These are phyloP conservation scores for Lumbricus terrestris DNA, from an alignment of 2,888 invertebrate genomes.

Conservation along the genomic window DNA sequence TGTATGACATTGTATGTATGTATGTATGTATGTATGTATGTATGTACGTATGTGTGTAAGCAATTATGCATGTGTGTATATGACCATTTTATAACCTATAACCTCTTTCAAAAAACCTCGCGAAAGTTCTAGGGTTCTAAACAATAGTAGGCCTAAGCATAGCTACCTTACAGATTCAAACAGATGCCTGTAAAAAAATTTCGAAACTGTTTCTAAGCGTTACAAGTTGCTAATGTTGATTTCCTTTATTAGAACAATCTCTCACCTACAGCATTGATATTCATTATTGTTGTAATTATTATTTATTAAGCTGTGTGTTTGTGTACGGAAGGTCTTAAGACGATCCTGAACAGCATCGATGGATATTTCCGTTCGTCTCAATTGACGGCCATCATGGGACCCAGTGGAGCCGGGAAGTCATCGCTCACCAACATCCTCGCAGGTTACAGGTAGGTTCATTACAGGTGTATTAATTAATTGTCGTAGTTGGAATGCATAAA, in stretches of 20 bases:
- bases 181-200: too few species aligned
- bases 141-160: too few species aligned
- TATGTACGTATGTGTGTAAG: slow-evolving; percentile 20
- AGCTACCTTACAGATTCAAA: too few species aligned
- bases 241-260: too few species aligned
- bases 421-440: slow-evolving; percentile 88
- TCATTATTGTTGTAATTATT: too few species aligned
- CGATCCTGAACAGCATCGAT: slow-evolving; percentile 67
- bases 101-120: not conserved
- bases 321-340: slow-evolving; percentile 38
- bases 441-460: slow-evolving; percentile 70
- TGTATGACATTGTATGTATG: too few species aligned
- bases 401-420: slow-evolving; percentile 85
- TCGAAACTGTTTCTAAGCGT: too few species aligned
- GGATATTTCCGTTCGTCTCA: slow-evolving; percentile 85
- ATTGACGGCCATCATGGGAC: slow-evolving; percentile 94
- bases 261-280: not conserved
- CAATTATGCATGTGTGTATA: not conserved
- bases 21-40: slow-evolving; percentile 9
- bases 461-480: not conserved
- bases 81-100: slow-evolving; percentile 17
- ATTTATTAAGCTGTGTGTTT: not conserved
- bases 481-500: too few species aligned
- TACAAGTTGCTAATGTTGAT: too few species aligned
- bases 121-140: too few species aligned